phyloP scores from a whole-genome alignment of 2,113 vertebrate species.

The Trachemys scripta region DNA sequence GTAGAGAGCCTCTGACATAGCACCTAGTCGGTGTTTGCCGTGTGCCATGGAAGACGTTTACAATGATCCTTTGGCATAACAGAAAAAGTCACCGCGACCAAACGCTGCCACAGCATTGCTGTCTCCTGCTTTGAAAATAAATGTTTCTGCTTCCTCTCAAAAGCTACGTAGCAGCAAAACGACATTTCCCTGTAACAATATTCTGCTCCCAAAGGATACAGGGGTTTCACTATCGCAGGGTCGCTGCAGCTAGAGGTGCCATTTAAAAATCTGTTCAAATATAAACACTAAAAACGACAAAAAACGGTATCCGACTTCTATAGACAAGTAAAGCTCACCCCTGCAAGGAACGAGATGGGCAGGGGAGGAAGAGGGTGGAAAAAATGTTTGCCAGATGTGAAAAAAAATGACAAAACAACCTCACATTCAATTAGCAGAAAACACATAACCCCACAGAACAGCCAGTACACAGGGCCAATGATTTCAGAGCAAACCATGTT shows the following conservation, averaged over 20 bases:
- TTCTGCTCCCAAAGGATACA: not conserved
- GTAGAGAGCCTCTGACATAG: not conserved
- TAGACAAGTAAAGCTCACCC: not conserved
- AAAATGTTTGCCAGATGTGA: not conserved
- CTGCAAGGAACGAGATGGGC: not conserved
- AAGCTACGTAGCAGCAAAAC: not conserved
- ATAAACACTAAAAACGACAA: not conserved
- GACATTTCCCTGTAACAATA: not conserved
- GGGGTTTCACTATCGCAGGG: not conserved
- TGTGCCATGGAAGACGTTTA: fast-evolving
- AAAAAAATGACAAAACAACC: not conserved
- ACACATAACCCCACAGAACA: not conserved
- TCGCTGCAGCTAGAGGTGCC: not conserved
- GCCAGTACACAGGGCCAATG: not conserved
- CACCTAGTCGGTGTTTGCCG: not conserved
- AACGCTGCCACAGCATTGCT: not conserved
- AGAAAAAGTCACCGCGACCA: fast-evolving
- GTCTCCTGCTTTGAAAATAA: not conserved
- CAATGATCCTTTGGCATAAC: no score
- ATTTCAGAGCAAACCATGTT: not conserved
- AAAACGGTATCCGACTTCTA: not conserved
- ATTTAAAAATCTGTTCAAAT: not conserved
- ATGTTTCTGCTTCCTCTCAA: not conserved
- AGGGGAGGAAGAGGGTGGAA: not conserved
- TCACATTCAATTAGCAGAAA: not conserved